Base-by-base conservation (phyloP, 2,797 vertebrate genomes). In the Clarias platycephalus region DNA sequence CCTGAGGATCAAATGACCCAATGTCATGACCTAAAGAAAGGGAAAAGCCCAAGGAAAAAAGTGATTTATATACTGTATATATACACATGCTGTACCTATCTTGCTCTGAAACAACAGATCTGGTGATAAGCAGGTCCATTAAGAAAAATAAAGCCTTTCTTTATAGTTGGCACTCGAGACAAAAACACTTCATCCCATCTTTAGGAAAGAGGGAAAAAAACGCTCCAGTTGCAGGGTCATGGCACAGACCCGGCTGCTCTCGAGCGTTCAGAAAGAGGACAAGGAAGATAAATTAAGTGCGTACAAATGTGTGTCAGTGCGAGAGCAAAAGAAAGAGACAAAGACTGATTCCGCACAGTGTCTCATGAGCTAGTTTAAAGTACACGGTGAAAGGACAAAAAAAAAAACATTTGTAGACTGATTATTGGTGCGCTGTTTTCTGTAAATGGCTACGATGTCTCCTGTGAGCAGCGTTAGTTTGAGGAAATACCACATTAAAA, bases 261-360 rank as follows among this genome's bases (percentile, higher is more conserved):
- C 7, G 31, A 58, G 28, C 16, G 24, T 31, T 75, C 68, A 44
- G 44, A 85, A 85, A 66, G 67, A 85, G 78, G 20, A 34, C 62
- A 40, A 80, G 40, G 63, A 85, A 81, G 78, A 85, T 66, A 81
- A 81, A 81, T 72, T 8, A 72, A 75, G n/a, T 75, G 68, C 40
- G 2, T 80, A n/a, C 57, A 68, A 31, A 68, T 58, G 57, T 80
- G 22, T 16, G 15, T 31, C 24, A 2, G 22, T 44, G 18, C 8
- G 18, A 63, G 60, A 18, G 28, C 20, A 68, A 63, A 31, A 81
- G 20, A 58, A 26, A 67, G 18, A 44, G 44, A 80, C 40, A 9
- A 53, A 37, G 64, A 31, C 13, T 13, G n/a, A 40, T 44, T 40
- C 34, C 55, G 60, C 20, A 7, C 55, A 26, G 60, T 62, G 57